These are phyloP conservation scores for Salpingus planirostris DNA, from an alignment of 2,888 invertebrate species.

Conservation along the genomic window DNA sequence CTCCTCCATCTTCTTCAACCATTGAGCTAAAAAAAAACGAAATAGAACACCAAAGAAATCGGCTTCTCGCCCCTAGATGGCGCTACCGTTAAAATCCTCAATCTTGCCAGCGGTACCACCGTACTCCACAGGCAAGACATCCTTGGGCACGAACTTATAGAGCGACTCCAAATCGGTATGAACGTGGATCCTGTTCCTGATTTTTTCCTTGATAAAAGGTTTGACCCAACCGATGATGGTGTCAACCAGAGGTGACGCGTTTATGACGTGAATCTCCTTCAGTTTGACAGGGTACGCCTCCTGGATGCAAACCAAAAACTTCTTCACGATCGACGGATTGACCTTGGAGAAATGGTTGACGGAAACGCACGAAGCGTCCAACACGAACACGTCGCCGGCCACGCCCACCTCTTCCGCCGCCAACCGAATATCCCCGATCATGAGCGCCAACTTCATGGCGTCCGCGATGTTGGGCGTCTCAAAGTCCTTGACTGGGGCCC, in stretches of 20 bases:
- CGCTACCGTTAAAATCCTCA: conserved; percentile 60
- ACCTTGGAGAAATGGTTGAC: conserved; percentile 77
- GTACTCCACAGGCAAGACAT: conserved; percentile 73
- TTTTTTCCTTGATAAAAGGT: conserved; percentile 82
- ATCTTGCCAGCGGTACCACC: conserved; percentile 72
- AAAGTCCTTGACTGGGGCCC: conserved; percentile 60
- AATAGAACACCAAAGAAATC: no score
- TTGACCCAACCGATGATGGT: conserved; percentile 79
- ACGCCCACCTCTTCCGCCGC: conserved; percentile 71
- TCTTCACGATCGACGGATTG: conserved; percentile 72
- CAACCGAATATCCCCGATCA: conserved; percentile 76
- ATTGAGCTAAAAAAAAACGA: conserved; percentile 50
- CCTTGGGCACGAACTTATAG: conserved; percentile 69
- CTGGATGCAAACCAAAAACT: conserved; percentile 77
- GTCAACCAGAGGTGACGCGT: conserved; percentile 74
- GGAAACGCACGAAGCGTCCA: conserved; percentile 72
- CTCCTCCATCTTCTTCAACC: conserved; percentile 69
- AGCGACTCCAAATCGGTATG: conserved; percentile 67
- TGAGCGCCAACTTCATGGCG: conserved; percentile 71
- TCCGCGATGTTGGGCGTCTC: conserved; percentile 65
- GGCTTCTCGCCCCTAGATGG: no score
- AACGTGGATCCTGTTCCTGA: conserved; percentile 71
- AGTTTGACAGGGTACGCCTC: conserved; percentile 84
- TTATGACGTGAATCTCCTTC: conserved; percentile 79
- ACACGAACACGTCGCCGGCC: conserved; percentile 73